Conservation (phyloP, 2,113 vertebrate genomes). For the Reinhardtius hippoglossoides region DNA sequence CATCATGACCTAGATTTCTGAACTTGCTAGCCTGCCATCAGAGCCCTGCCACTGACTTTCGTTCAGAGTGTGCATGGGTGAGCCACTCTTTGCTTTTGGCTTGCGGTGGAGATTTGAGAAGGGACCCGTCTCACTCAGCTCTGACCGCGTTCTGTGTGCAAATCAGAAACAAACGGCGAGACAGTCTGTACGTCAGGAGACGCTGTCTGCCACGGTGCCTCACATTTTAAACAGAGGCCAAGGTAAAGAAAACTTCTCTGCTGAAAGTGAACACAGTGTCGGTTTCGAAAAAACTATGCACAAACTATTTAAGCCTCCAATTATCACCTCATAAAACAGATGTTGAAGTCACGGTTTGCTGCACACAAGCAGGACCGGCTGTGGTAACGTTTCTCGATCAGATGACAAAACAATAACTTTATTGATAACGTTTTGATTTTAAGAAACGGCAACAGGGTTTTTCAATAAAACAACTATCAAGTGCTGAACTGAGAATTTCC, state of each 20-base stretch:
- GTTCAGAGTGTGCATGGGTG: neutral
- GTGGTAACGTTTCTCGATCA: neutral
- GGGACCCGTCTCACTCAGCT: neutral
- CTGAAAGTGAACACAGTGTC: fast-evolving
- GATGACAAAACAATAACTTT: neutral
- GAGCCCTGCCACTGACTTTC: constrained; percentile 11
- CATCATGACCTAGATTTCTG: constrained; percentile 49
- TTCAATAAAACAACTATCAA: too few species aligned
- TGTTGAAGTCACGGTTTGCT: neutral
- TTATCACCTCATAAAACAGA: constrained; percentile 31
- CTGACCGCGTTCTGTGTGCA: too few species aligned
- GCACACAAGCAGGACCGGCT: neutral
- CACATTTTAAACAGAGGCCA: neutral
- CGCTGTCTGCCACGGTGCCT: neutral
- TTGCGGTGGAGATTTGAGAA: neutral
- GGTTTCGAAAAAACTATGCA: neutral
- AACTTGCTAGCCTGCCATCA: neutral
- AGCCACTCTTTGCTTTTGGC: constrained; percentile 3
- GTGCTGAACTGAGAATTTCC: too few species aligned
- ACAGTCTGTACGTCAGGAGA: neutral
- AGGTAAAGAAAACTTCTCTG: neutral
- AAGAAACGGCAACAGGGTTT: too few species aligned
- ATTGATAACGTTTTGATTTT: neutral
- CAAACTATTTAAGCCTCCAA: neutral
- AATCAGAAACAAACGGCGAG: constrained; percentile 1